Conservation (phyloP, 2,888 invertebrate genomes). For the Oxyteleia sp. region DNA sequence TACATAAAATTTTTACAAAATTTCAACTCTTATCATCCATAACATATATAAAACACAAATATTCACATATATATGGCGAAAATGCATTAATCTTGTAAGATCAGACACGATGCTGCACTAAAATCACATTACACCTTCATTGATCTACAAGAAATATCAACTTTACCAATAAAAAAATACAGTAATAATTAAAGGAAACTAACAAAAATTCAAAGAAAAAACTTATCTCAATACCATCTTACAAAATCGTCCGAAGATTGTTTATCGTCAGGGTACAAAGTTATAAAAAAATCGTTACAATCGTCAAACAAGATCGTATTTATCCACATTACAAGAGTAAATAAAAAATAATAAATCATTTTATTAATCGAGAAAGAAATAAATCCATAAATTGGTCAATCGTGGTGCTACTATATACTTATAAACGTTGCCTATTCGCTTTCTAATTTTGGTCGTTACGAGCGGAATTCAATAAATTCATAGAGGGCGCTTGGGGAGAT, state of each 20-base stretch:
- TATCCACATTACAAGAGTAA: conserved; percentile 58
- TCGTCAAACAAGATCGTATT: conserved; percentile 63
- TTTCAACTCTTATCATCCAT: conserved; percentile 71
- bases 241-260: conserved; percentile 47
- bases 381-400: conserved; percentile 58
- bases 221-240: conserved; percentile 43
- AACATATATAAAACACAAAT: conserved; percentile 71
- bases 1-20: conserved; percentile 71
- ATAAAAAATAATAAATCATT: conserved; percentile 56
- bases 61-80: conserved; percentile 70
- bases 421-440: conserved; percentile 71
- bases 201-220: conserved; percentile 33
- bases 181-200: conserved; percentile 27
- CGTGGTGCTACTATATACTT: conserved; percentile 70
- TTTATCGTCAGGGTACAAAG: conserved; percentile 54
- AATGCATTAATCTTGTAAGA: conserved; percentile 68
- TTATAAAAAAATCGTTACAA: conserved; percentile 61
- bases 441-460: conserved; percentile 73
- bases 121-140: conserved; percentile 68
- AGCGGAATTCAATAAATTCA: conserved; percentile 65
- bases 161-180: conserved; percentile 16
- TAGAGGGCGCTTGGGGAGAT: conserved; percentile 57
- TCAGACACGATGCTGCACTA: conserved; percentile 59
- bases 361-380: conserved; percentile 35
- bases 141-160: conserved; percentile 68